Evolutionary conservation across 2,113 vertebrate species (phyloP).

Genomic region (Melanostigma gelatinosum): DNA sequence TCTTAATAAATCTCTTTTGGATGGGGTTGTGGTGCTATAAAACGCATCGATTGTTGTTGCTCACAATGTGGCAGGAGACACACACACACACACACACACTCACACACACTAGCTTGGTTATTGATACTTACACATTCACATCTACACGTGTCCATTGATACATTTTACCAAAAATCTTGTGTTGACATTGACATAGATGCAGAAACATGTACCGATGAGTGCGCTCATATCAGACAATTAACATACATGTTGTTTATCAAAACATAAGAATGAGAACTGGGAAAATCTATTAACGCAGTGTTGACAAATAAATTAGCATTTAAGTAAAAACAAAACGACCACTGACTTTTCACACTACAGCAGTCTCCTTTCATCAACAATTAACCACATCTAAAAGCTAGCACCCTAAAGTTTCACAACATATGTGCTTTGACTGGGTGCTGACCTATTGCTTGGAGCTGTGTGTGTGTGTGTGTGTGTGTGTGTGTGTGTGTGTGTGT

Average conservation of each 20-base stretch:
- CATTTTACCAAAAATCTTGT: background rate
- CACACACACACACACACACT: constrained; percentile 31
- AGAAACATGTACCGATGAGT: background rate
- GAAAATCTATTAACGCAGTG: background rate
- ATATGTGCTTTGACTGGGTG: constrained; percentile 6
- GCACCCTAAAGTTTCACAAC: constrained; percentile 4
- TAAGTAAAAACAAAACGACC: background rate
- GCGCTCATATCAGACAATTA: background rate
- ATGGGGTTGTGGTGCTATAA: constrained; percentile 77
- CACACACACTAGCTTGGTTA: constrained; percentile 22
- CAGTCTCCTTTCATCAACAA: constrained; percentile 3
- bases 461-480: constrained; percentile 9
- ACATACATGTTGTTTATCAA: background rate
- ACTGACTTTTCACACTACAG: background rate
- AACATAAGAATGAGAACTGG: background rate
- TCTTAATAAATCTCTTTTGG: constrained; percentile 83
- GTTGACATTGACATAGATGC: constrained; percentile 11
- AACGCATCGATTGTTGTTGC: constrained; percentile 79
- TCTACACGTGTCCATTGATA: constrained; percentile 27
- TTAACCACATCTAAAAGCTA: constrained; percentile 9
- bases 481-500: constrained; percentile 8
- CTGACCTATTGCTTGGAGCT: constrained; percentile 42
- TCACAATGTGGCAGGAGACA: constrained; percentile 67
- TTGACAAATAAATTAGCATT: background rate
- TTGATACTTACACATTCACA: constrained; percentile 31